Evolutionary conservation across 2,797 vertebrate genomes (phyloP).

Genomic region (Phrynocephalus forsythii): DNA sequence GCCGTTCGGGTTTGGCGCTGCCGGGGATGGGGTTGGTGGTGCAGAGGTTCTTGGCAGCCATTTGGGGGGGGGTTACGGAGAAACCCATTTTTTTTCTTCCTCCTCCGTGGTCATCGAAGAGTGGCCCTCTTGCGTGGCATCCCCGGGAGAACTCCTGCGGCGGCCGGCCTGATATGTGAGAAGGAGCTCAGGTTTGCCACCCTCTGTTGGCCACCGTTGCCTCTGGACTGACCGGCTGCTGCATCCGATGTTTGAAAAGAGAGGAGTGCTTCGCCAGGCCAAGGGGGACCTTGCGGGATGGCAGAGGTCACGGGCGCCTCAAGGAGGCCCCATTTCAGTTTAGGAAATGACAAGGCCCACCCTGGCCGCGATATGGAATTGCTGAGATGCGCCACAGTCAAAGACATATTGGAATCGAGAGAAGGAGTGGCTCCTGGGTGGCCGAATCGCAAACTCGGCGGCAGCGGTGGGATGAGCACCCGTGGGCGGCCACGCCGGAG

Average conservation of each 20-base stretch:
- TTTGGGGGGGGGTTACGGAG: background rate
- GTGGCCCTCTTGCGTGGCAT: background rate
- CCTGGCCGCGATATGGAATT: background rate
- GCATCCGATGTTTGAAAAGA: background rate
- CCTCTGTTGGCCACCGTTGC: background rate
- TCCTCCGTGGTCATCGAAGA: background rate
- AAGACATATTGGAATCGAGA: too few relatives aligned
- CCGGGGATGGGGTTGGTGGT: background rate
- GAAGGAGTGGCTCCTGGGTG: background rate
- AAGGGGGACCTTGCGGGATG: background rate
- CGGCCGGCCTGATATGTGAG: background rate
- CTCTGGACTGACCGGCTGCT: background rate
- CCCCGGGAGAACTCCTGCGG: background rate
- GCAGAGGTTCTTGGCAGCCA: background rate
- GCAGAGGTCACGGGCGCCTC: background rate
- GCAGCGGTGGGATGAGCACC: background rate
- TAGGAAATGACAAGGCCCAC: background rate
- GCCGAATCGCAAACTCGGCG: background rate
- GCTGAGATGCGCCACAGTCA: background rate
- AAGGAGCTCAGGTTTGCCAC: background rate
- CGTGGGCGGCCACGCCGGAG: background rate
- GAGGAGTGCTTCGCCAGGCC: too few relatives aligned
- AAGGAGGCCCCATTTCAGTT: background rate
- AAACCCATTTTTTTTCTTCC: background rate
- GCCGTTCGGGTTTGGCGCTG: background rate